Evolutionary conservation across 2,797 vertebrate genomes (phyloP), one percentile per base, ranked within the genome.

Genomic region (Eulemur rubriventer): DNA sequence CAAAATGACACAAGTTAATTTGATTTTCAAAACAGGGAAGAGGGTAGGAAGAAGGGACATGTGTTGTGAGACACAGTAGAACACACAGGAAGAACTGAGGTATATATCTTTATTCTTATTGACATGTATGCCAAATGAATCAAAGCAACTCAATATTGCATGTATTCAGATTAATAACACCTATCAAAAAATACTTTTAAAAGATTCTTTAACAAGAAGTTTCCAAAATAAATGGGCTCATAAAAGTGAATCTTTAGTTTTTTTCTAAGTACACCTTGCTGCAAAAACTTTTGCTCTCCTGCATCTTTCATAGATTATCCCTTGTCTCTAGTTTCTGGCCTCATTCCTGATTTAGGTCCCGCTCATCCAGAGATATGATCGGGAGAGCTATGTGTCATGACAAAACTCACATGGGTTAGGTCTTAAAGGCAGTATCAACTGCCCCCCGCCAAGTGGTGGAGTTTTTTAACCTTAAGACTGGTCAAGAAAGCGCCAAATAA

Each of bases 401-500:
- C 26, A 70, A 81, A 87, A 63, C 3, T 84, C 16, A 57, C n/a
- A 70, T 1, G 26, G 33, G 18, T 83, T 55, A 83, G 18, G 17
- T 61, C 50, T 89, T 80, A 84, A 67, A 89, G 73, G 41, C 46
- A 79, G n/a, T 41, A 70, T 83, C 50, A 38, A 1, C 16, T 75
- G 22, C 46, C 26, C 35, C 76, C 35, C 28, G 9, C 2, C 8
- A 65, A 61, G 2, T 69, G 1, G 35, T 76, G 17, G 33, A 18
- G 33, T 78, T 73, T 18, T 50, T 35, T 10, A 61, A 3, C 43
- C 22, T 52, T 87, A 76, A 94, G 52, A 2, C 41, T 91, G 28
- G 9, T 93, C 79, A 89, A 75, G 14, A 92, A 83, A 94, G 33
- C 28, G 70, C 22, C n/a, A 88, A 84, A 92, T 70, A 95, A 59